These are phyloP conservation scores for Zaprionus nigranus DNA, from an alignment of 1,140 invertebrate species.

Conservation along the genomic window DNA sequence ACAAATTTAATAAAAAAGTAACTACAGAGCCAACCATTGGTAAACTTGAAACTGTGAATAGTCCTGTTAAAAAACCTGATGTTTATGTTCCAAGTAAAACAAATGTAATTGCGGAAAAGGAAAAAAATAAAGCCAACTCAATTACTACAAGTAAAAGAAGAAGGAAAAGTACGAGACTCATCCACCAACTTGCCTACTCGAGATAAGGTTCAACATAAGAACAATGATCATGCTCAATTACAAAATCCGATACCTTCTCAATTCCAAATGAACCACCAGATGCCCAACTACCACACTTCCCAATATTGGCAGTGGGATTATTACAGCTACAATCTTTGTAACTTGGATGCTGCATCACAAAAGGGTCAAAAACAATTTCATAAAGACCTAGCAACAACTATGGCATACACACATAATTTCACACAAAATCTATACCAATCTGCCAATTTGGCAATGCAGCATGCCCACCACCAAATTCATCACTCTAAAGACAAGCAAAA, in stretches of 20 bases:
- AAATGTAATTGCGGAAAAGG: conserved; percentile 43
- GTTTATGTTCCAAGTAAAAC: conserved; percentile 31
- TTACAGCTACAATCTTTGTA: conserved; percentile 86
- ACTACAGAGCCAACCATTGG: conserved; percentile 15
- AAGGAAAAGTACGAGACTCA: conserved; percentile 51
- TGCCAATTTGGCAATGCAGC: conserved; percentile 76
- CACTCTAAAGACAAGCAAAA: conserved; percentile 79
- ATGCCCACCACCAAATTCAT: conserved; percentile 76
- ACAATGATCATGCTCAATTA: conserved; percentile 70
- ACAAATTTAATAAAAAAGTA: conserved; percentile 51
- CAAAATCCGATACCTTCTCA: conserved; percentile 85
- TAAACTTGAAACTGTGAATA: conserved; percentile 37
- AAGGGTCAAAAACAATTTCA: conserved; percentile 83
- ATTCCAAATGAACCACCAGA: conserved; percentile 87
- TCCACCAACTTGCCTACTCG: conserved; percentile 43
- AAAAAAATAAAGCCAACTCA: conserved; percentile 39
- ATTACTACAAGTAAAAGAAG: conserved; percentile 70
- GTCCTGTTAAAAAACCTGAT: conserved; percentile 47
- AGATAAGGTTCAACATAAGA: conserved; percentile 67
- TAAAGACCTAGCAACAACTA: conserved; percentile 79
- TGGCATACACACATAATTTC: conserved; percentile 81
- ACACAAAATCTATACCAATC: conserved; percentile 80
- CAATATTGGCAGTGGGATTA: conserved; percentile 88
- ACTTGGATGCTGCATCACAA: conserved; percentile 84
- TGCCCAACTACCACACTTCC: conserved; percentile 87